Base-by-base conservation (phyloP, 2,113 vertebrate genomes). In the Megaleporinus macrocephalus region DNA sequence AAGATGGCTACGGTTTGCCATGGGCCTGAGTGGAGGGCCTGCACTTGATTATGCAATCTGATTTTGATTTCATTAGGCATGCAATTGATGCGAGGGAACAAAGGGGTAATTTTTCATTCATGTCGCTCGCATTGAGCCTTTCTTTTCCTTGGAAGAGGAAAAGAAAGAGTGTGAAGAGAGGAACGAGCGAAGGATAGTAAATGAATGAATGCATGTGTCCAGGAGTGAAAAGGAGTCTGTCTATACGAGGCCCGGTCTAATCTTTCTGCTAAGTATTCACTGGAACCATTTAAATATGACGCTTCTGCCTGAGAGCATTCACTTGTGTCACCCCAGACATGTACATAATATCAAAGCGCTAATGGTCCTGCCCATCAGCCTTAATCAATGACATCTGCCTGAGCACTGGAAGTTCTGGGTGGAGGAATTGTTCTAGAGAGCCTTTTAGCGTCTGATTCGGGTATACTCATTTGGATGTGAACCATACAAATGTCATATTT, bases 51-150 rank as follows among this genome's bases (percentile, higher is more conserved):
- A 94, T 92, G 88, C 90, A 90, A 94, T 94, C 88, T 88, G 93
- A 93, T 92, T 95, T 95, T 94, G 94, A 94, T 95, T 95, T 95
- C 93, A 95, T 95, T 95, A 95, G 93, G 93, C 93, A 92, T 94
- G 93, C 93, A 94, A 94, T 94, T 94, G 94, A 94, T 93, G 94
- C 92, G 62, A 89, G 89, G 89, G 94, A 94, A 95, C 94, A 95
- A 95, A 94, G 91, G 93, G 89, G 92, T 93, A 94, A 95, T 95
- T 94, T 94, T 93, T 95, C 93, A 94, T 94, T 94, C 93, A 92
- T 82, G 62, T 89, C 88, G 87, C 90, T 91, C 91, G 93, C 92
- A 92, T 93, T 89, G 90, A 90, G 92, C 90, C 90, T 92, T 92
- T 91, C 94, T 92, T 94, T 91, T 93, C n/a, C n/a, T n/a, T n/a